Base-by-base conservation (phyloP, 1,140 invertebrate species). In the Octopus bimaculoides region DNA sequence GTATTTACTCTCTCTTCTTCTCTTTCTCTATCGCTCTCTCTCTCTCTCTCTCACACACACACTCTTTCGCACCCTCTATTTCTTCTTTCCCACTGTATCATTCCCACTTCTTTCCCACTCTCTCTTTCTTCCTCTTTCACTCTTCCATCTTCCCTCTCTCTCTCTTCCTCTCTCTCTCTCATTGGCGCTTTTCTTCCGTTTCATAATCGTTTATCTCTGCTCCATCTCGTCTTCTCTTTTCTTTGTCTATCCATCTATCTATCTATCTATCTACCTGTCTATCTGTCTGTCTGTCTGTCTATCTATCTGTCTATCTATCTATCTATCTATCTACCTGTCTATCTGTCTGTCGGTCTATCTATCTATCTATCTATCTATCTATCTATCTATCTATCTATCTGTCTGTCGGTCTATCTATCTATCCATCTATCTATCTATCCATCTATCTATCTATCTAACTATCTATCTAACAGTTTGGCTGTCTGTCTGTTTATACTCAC, bases 151-250 rank as follows among this genome's bases (percentile, higher is more conserved):
- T 52, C 20, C 14, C 26, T 52, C 26, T 52, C 74, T 52, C 4
- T 5, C 74, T 75, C 17, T 75, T 17, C 52, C 41, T 75, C 20
- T 75, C 74, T 41, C 52, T 75, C 78, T 71, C 61, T 78, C 56
- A 41, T 71, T n/a, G n/a, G n/a, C n/a, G n/a, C n/a, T n/a, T n/a
- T 41, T 71, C 61, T 71, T 66, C 8, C 61, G 8, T 66, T 52
- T 69, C 20, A 61, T 61, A 52, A 12, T 78, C 77, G 52, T 56
- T 78, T 56, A 55, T 66, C 66, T 66, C 69, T 66, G 52, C 78
- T 78, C 61, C 69, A 41, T 78, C 52, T 78, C 69, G 2, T 78
- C 61, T 78, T 52, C 61, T 78, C 5, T 78, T 52, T 78, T 52
- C 66, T 41, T 69, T 52, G 52, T 41, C 26, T 41, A 41, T 41